Evolutionary conservation across 92 coral and sea anemone species (phyloP).

Genomic region (Heteractis magnifica): DNA sequence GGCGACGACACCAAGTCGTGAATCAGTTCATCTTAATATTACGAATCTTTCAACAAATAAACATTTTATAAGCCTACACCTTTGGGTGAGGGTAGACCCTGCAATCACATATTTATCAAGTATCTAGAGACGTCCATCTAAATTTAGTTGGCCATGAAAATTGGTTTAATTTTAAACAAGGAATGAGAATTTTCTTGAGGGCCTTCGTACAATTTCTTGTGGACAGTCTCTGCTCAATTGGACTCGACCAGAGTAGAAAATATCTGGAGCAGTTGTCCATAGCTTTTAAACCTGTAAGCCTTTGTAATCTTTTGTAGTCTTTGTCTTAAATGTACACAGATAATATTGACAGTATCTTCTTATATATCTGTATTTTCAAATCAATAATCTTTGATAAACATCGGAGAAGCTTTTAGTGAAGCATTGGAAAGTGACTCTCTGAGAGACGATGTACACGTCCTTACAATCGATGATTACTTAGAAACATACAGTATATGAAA

Average conservation of each 20-base stretch:
- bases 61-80: constrained; percentile 9
- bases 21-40: constrained; percentile 21
- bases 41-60: constrained; percentile 24
- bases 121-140: neutral
- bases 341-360: constrained; percentile 34
- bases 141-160: neutral
- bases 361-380: constrained; percentile 26
- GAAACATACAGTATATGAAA: neutral
- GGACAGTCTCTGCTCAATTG: neutral
- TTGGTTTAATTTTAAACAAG: neutral
- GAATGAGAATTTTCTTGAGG: neutral
- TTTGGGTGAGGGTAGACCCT: neutral
- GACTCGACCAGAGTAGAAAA: constrained; percentile 4
- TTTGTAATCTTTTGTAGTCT: constrained; percentile 31
- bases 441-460: constrained; percentile 11
- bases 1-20: constrained; percentile 23
- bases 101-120: neutral
- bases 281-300: constrained; percentile 37
- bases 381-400: constrained; percentile 32
- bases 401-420: constrained; percentile 24
- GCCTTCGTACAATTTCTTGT: neutral
- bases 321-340: constrained; percentile 36
- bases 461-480: constrained; percentile 12
- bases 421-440: constrained; percentile 10
- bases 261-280: constrained; percentile 20